phyloP scores from a whole-genome alignment of 2,797 vertebrate genomes.

The Tarsius wallacei region DNA sequence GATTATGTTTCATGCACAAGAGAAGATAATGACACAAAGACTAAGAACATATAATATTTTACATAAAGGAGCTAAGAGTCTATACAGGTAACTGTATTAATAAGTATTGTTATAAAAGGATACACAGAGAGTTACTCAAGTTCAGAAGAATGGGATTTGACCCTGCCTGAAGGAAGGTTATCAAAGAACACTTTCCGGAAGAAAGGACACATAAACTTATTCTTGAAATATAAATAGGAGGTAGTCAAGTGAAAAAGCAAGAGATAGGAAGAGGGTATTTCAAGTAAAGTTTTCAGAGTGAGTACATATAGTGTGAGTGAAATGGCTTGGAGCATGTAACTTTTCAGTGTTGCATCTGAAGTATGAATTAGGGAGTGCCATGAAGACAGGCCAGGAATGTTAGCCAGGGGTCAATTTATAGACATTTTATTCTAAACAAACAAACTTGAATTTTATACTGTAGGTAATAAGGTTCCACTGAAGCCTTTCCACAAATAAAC shows the following conservation, averaged over 20 bases:
- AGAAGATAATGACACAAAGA: slow-evolving; percentile 23
- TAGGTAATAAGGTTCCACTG: neutral
- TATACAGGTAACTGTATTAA: neutral
- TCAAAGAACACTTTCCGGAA: slow-evolving; percentile 30
- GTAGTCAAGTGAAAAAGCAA: neutral
- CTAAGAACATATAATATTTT: neutral
- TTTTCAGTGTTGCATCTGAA: neutral
- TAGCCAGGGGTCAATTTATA: neutral
- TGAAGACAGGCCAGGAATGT: neutral
- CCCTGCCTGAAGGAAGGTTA: neutral
- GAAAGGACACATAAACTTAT: slow-evolving; percentile 37
- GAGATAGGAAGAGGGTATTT: neutral
- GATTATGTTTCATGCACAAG: neutral
- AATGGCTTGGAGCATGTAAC: neutral
- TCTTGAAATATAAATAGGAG: slow-evolving; percentile 35
- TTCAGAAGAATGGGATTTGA: neutral
- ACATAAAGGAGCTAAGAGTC: neutral
- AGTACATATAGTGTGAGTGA: neutral
- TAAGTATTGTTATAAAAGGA: neutral
- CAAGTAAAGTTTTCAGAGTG: slow-evolving; percentile 1
- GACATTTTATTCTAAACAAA: neutral
- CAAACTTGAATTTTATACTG: neutral
- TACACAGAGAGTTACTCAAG: neutral
- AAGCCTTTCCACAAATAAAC: slow-evolving; percentile 23
- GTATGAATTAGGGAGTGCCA: neutral